Conservation (phyloP, 2,797 vertebrate species). For the Chaenodraco wilsoni region DNA sequence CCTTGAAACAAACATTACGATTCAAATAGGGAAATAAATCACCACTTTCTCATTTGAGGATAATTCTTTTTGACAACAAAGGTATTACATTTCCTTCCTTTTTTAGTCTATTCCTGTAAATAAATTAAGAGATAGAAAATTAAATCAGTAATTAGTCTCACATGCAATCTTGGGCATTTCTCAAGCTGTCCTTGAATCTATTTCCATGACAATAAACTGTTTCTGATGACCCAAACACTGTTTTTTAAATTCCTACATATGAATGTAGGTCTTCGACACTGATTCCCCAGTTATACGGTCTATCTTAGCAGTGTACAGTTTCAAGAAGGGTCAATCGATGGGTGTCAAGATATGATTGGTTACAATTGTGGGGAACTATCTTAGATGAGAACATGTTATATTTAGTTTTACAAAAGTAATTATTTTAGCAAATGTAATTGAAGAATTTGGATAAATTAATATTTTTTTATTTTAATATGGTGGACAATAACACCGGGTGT, state of each 20-base stretch:
- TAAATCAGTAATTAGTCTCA: constrained; percentile 59
- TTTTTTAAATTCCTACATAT: constrained; percentile 4
- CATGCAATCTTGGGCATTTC: constrained; percentile 43
- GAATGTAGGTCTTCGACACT: background rate
- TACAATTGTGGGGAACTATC: too few relatives aligned
- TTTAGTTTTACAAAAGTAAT: too few relatives aligned
- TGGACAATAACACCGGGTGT: too few relatives aligned
- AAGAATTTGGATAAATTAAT: too few relatives aligned
- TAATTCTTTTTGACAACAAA: constrained; percentile 87
- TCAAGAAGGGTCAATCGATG: too few relatives aligned
- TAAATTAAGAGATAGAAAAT: constrained; percentile 42
- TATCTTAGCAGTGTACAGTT: too few relatives aligned
- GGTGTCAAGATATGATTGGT: too few relatives aligned
- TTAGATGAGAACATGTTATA: too few relatives aligned
- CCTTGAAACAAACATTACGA: constrained; percentile 86
- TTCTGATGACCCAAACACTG: constrained; percentile 28
- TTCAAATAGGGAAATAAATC: constrained; percentile 84
- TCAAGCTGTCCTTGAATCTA: constrained; percentile 47
- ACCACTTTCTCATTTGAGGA: constrained; percentile 88
- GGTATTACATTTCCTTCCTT: constrained; percentile 63
- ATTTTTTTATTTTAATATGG: too few relatives aligned
- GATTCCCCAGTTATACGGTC: too few relatives aligned
- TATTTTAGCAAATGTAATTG: too few relatives aligned
- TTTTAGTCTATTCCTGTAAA: constrained; percentile 54
- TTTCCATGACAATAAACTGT: constrained; percentile 31